Evolutionary conservation across 30 jellyfish, hydroid and myxozoan genomes (phyloP).

Genomic region (Nemopilema nomurai): DNA sequence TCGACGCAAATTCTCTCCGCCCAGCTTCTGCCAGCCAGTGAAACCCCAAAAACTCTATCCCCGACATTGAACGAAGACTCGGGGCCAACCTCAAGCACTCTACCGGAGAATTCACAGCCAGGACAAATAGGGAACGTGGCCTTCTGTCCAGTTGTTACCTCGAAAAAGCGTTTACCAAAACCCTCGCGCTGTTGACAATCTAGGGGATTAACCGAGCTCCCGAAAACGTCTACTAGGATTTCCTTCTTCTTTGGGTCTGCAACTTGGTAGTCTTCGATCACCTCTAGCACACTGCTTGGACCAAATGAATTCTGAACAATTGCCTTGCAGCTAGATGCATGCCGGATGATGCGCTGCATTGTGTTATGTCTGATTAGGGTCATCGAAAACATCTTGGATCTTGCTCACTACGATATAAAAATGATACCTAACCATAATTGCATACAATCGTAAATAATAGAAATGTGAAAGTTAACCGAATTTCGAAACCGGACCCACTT

Average conservation of each 20-base stretch:
- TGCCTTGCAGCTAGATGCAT: constrained; percentile 49
- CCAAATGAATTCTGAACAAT: constrained; percentile 55
- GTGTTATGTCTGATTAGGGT: neutral
- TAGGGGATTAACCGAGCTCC: constrained; percentile 49
- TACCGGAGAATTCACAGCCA: constrained; percentile 63
- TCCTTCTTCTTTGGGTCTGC: constrained; percentile 25
- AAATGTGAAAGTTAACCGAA: too few relatives aligned
- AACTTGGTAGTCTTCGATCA: constrained; percentile 13
- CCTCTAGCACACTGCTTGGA: constrained; percentile 35
- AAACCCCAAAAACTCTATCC: constrained; percentile 52
- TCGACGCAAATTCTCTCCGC: constrained; percentile 59
- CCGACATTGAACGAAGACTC: constrained; percentile 36
- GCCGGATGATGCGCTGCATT: neutral
- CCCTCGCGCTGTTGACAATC: constrained; percentile 60
- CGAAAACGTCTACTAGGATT: constrained; percentile 39
- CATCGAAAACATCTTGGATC: neutral
- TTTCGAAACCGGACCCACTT: too few relatives aligned
- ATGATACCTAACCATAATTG: too few relatives aligned
- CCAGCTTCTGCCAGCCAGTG: constrained; percentile 60
- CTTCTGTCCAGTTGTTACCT: constrained; percentile 33
- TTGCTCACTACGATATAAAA: neutral
- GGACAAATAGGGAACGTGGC: constrained; percentile 48
- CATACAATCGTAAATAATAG: too few relatives aligned
- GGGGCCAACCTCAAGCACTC: constrained; percentile 30
- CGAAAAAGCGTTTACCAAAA: constrained; percentile 41